Evolutionary conservation across 1,140 invertebrate genomes (phyloP).

Genomic region (Cotesia vestalis): DNA sequence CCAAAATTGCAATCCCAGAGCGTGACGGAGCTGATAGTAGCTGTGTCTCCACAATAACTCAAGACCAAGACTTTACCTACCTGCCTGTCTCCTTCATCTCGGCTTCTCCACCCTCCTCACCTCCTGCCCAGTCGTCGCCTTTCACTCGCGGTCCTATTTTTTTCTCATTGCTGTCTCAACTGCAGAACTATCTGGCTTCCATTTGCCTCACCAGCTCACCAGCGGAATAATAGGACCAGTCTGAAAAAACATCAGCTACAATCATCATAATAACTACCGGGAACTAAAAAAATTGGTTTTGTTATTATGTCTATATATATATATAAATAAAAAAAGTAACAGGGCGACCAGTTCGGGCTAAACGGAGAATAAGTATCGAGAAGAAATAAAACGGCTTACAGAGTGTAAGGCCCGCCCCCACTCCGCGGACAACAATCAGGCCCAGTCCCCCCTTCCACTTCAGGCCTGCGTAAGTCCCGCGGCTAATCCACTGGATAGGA

Average conservation of each 20-base stretch:
- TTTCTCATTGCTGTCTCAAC: too few species aligned
- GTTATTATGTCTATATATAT: too few species aligned
- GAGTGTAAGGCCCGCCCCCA: too few species aligned
- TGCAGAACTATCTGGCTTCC: too few species aligned
- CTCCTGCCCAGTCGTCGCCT: too few species aligned
- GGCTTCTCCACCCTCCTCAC: background rate
- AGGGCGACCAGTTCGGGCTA: background rate
- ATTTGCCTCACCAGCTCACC: too few species aligned
- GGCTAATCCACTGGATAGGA: too few species aligned
- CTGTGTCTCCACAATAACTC: conserved; percentile 16
- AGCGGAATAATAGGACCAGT: too few species aligned
- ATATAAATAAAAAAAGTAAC: background rate
- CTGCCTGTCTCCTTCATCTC: conserved; percentile 1
- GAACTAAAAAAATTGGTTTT: background rate
- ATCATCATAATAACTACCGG: too few species aligned
- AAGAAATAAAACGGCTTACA: background rate
- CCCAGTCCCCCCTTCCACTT: background rate
- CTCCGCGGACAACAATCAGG: conserved; percentile 22
- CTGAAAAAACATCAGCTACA: too few species aligned
- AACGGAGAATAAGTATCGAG: conserved; percentile 4
- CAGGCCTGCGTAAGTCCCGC: background rate
- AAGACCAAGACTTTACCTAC: background rate
- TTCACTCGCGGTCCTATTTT: too few species aligned
- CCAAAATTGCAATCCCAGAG: conserved; percentile 28
- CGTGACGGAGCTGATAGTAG: conserved; percentile 14